Evolutionary conservation across 2,888 invertebrate species (phyloP), one percentile per base, ranked within the genome.

Genomic region (Nebria salina): DNA sequence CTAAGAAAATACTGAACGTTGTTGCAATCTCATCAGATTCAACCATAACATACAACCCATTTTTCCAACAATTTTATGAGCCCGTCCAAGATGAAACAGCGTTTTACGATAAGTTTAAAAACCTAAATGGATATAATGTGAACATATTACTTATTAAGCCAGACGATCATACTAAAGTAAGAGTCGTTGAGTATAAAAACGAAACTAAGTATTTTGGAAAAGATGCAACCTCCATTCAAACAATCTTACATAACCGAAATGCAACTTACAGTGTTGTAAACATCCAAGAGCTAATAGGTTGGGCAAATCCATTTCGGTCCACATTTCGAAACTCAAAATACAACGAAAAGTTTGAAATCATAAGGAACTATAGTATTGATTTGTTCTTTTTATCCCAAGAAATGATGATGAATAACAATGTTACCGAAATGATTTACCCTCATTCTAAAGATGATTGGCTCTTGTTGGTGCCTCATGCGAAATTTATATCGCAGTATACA

Each of bases 381-480:
- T 26, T 80, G 41, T 80, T 80, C 13, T 80, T 80, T 20, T n/a
- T 75, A 15, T 80, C 80, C 3, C 75, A 80, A 75, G 80, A 80
- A 68, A 26, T 80, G 20, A 80, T 68, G 70, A 26, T n/a, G 25
- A 75, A 75, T 34, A 80, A 80, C 43, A 80, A 80, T 43, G 64
- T 75, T 2, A 75, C 26, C 11, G 80, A 80, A 75, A 75, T 75
- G 74, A 68, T 80, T 20, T 80, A 80, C 34, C 80, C 80, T 8
- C 80, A 80, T 34, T 66, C 80, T 7, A 75, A 64, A 25, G 80
- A 80, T 70, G 80, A 75, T n/a, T 75, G 66, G 75, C 42, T 68
- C n/a, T 9, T 80, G 9, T 8, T 80, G 34, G 34, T 70, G 11
- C 75, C 80, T 6, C 73, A 34, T 68, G 41, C 75, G 7, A 34